phyloP scores from a whole-genome alignment of 2,797 vertebrate species.

The Tapirus indicus region DNA sequence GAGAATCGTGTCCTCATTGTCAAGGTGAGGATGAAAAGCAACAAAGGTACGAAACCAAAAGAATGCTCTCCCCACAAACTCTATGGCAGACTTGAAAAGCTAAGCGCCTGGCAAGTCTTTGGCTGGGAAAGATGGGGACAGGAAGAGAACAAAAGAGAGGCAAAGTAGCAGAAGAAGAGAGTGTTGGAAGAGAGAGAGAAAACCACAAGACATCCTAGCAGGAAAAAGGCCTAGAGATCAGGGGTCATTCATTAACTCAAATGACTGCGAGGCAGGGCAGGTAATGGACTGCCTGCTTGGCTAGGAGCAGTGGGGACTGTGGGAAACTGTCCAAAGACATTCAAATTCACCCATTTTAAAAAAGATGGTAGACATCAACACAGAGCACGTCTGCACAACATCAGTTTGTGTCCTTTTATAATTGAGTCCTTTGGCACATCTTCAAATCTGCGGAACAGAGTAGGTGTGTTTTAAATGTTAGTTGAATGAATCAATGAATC shows the following conservation, averaged over 20 bases:
- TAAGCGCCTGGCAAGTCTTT: conserved; percentile 48
- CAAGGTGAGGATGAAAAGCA: conserved; percentile 82
- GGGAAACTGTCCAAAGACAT: background rate
- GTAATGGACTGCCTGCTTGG: background rate
- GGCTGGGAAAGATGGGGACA: background rate
- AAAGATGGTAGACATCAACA: background rate
- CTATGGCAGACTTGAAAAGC: conserved; percentile 66
- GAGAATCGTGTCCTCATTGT: conserved; percentile 78
- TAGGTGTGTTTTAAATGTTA: conserved; percentile 6
- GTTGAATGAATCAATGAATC: background rate
- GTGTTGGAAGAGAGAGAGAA: background rate
- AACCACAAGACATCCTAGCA: background rate
- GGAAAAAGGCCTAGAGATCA: background rate
- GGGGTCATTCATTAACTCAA: background rate
- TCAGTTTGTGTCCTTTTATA: background rate
- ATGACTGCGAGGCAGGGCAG: background rate
- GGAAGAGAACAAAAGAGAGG: conserved; percentile 56
- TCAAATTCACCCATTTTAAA: background rate
- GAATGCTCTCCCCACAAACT: conserved; percentile 72
- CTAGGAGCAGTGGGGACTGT: background rate
- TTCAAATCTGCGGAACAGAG: conserved; percentile 32
- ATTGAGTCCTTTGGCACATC: background rate
- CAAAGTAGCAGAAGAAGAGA: background rate
- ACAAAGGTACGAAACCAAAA: conserved; percentile 70
- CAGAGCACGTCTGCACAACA: background rate